Percentiles rank a stretch among this genome's conserved stretches.
Conservation (phyloP, 2,797 vertebrate species). For the Microctenopoma steveboyesi region DNA sequence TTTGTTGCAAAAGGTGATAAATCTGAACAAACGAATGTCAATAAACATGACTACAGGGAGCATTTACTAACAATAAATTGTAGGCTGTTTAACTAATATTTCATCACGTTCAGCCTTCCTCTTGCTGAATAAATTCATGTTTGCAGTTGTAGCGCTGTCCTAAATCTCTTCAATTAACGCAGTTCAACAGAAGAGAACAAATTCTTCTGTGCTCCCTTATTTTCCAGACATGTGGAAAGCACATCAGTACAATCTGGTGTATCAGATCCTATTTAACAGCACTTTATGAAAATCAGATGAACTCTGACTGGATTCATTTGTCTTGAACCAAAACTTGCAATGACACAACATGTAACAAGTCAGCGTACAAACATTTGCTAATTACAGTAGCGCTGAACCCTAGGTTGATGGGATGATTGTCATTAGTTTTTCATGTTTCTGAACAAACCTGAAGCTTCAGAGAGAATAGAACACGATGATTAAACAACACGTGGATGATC, state of each 20-base stretch:
- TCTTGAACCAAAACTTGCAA: background rate
- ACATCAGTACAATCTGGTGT: background rate
- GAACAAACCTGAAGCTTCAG: background rate
- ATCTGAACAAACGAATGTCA: slow-evolving; percentile 3
- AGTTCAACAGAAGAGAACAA: background rate
- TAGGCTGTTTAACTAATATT: background rate
- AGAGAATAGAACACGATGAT: background rate
- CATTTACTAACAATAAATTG: background rate
- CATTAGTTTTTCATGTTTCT: background rate
- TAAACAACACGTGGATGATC: too few relatives aligned
- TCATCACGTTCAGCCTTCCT: background rate
- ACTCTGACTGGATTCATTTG: background rate
- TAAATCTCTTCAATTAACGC: background rate
- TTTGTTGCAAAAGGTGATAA: slow-evolving; percentile 15
- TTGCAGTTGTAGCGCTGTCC: background rate
- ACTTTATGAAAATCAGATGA: slow-evolving; percentile 1
- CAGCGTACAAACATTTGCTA: background rate
- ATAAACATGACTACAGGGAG: background rate
- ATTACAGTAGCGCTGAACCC: background rate
- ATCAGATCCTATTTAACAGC: background rate
- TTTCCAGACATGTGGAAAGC: background rate
- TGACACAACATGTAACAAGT: background rate
- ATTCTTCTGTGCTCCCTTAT: background rate
- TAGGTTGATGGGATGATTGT: background rate
- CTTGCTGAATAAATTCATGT: background rate